Percentiles rank a stretch among this genome's conserved stretches.
Evolutionary conservation across 2,797 vertebrate species (phyloP).

Genomic region (Alcedo quadribrachys): DNA sequence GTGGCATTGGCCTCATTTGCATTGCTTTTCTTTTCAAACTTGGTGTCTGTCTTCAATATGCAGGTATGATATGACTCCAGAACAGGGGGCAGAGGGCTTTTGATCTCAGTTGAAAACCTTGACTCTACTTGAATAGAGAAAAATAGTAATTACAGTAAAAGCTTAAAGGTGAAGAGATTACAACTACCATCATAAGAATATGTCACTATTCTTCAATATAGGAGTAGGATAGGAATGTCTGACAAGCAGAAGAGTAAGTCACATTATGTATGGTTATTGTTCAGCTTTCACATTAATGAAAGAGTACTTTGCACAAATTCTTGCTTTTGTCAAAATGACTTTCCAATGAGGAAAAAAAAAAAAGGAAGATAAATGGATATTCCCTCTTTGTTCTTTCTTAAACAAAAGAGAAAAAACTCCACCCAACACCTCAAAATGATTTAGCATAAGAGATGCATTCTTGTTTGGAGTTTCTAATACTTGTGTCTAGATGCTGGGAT

Average conservation of each 20-base stretch:
- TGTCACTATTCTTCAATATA: too few relatives aligned
- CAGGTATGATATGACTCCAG: neutral
- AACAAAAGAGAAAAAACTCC: neutral
- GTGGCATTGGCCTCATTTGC: neutral
- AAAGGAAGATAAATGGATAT: neutral
- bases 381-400: neutral
- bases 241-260: too few relatives aligned
- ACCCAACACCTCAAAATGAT: neutral
- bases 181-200: neutral
- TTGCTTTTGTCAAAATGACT: slow-evolving; percentile 10
- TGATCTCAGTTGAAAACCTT: neutral
- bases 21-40: neutral
- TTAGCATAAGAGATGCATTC: neutral
- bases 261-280: too few relatives aligned
- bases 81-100: neutral
- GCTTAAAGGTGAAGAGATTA: neutral
- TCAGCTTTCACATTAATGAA: neutral
- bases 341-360: neutral
- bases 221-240: too few relatives aligned
- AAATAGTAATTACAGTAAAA: neutral
- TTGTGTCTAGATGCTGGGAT: neutral
- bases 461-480: neutral
- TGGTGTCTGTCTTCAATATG: accelerated
- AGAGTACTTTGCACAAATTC: neutral
- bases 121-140: neutral